These are phyloP conservation scores for Macropodus opercularis DNA, from an alignment of 2,797 vertebrate genomes.

Conservation along the genomic window DNA sequence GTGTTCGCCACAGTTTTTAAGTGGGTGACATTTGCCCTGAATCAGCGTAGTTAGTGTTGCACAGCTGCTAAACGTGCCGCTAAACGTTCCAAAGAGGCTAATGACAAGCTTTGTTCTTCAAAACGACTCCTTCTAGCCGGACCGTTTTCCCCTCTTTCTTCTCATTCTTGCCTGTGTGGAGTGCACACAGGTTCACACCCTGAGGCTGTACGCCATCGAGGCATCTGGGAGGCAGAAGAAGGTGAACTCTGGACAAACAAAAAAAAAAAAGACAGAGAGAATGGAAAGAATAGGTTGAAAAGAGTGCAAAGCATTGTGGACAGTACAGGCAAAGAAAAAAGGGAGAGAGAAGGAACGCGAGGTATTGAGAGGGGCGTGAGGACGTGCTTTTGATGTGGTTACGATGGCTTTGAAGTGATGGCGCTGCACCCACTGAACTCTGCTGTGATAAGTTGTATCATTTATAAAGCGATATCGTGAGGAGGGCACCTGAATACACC, in stretches of 20 bases:
- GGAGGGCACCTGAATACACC: background rate
- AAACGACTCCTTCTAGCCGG: conserved; percentile 45
- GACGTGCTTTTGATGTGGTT: conserved; percentile 75
- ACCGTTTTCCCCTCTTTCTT: conserved; percentile 15
- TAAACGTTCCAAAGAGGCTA: conserved; percentile 54
- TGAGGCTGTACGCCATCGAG: conserved; percentile 35
- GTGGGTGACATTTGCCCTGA: conserved; percentile 20
- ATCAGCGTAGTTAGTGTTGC: conserved; percentile 27
- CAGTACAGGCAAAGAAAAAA: conserved; percentile 29
- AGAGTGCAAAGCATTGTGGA: conserved; percentile 40
- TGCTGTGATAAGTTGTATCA: conserved; percentile 11
- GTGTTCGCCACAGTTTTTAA: conserved; percentile 18
- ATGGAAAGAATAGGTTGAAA: conserved; percentile 47
- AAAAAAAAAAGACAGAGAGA: conserved; percentile 24
- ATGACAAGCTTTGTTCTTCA: conserved; percentile 69
- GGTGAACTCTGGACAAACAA: conserved; percentile 37
- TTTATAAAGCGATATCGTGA: background rate
- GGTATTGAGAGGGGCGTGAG: conserved; percentile 53
- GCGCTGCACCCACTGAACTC: conserved; percentile 63
- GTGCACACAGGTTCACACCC: conserved; percentile 60
- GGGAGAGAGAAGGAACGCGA: conserved; percentile 25
- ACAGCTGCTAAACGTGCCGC: conserved; percentile 60
- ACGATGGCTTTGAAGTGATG: conserved; percentile 34
- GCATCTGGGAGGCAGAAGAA: conserved; percentile 44
- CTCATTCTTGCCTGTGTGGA: conserved; percentile 17